A percentile compares a stretch with the other conserved stretches of the same genome.
phyloP scores from a whole-genome alignment of 2,797 vertebrate species.

The Melanotaenia maccullochi region DNA sequence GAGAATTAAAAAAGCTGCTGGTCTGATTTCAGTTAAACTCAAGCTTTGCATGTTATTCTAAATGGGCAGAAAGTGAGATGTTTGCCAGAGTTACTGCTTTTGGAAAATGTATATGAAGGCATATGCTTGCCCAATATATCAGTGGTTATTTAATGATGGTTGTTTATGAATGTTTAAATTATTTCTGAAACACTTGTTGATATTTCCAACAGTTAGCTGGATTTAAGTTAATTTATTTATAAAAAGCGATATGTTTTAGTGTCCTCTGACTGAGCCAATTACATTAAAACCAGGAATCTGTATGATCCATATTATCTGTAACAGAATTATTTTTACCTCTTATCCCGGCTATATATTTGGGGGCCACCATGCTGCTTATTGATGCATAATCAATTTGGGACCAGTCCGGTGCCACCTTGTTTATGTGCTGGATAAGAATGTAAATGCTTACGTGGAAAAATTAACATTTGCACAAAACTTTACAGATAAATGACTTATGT shows the following conservation, averaged over 20 bases:
- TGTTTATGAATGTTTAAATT: not conserved
- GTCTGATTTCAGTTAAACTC: not conserved
- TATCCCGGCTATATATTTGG: not conserved
- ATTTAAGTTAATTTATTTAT: not conserved
- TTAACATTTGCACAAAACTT: not conserved
- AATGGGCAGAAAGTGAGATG: not conserved
- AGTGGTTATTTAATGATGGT: not conserved
- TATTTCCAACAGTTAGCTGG: not conserved
- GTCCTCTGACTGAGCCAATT: not conserved
- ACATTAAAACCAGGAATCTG: not conserved
- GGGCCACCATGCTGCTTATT: not conserved
- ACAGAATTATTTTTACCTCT: not conserved
- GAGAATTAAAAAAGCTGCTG: not conserved
- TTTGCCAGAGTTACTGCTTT: not conserved
- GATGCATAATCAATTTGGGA: no score
- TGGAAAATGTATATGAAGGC: not conserved
- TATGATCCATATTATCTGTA: not conserved
- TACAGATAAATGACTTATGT: not conserved
- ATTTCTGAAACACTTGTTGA: not conserved
- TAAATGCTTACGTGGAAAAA: not conserved
- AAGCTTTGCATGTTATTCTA: not conserved
- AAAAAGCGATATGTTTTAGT: not conserved
- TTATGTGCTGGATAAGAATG: not conserved
- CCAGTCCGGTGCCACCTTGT: not conserved
- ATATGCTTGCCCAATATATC: not conserved